Percentiles rank a stretch among this genome's conserved stretches.
Conservation (phyloP, 2,113 vertebrate species). For the Motacilla tschutschensis region DNA sequence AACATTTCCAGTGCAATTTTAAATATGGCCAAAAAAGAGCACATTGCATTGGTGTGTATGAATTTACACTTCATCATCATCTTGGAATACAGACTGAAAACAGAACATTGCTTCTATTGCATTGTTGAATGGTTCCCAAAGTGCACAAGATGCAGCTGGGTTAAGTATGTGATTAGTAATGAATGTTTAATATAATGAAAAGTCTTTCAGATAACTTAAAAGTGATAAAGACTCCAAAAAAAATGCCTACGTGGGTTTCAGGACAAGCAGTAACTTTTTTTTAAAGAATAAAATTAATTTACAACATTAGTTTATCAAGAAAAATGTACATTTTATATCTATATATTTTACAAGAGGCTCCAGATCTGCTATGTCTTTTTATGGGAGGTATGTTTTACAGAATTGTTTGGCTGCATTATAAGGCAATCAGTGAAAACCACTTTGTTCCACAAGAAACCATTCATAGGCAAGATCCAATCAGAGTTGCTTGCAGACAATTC, state of each 20-base stretch:
- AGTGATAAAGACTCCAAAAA: not conserved
- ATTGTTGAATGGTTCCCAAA: not conserved
- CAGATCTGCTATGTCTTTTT: constrained; percentile 31
- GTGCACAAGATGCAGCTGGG: not conserved
- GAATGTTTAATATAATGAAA: not conserved
- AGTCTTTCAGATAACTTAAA: constrained; percentile 21
- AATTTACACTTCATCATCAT: not conserved
- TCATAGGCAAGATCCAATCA: constrained; percentile 29
- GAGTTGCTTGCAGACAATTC: constrained; percentile 44
- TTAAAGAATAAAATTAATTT: constrained; percentile 60
- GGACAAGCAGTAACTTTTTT: constrained; percentile 17
- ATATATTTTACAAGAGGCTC: constrained; percentile 56
- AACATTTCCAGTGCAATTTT: not conserved
- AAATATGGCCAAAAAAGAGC: not conserved
- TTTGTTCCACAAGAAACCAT: constrained; percentile 28
- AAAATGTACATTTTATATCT: constrained; percentile 36
- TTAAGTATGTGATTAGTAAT: not conserved
- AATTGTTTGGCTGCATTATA: constrained; percentile 77
- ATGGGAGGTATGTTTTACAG: constrained; percentile 65
- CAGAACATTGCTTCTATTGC: not conserved
- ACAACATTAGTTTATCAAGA: constrained; percentile 51
- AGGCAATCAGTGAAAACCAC: constrained; percentile 76
- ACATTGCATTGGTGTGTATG: not conserved
- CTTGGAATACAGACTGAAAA: not conserved
- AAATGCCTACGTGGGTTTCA: not conserved